A percentile compares a stretch with the other conserved stretches of the same genome.
phyloP scores from a whole-genome alignment of 2,797 vertebrate genomes.

The Hydrophis major region DNA sequence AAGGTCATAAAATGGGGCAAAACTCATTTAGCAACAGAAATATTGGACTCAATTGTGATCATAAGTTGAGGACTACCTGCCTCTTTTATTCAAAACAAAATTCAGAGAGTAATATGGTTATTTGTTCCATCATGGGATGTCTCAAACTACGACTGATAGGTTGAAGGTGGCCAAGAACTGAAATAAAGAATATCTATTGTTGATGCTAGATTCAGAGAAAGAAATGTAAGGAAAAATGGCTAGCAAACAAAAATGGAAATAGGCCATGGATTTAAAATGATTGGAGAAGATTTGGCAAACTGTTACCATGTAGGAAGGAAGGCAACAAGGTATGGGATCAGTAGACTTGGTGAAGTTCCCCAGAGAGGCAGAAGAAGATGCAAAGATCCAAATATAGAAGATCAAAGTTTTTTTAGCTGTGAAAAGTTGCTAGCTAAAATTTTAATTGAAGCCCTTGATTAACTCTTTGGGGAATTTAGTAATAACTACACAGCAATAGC shows the following conservation, averaged over 20 bases:
- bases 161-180: background rate
- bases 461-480: background rate
- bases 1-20: background rate
- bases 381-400: background rate
- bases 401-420: background rate
- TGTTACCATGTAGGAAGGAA: background rate
- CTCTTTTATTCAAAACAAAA: background rate
- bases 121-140: background rate
- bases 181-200: background rate
- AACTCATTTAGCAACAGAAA: background rate
- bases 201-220: background rate
- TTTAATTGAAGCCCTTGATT: background rate
- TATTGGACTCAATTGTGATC: background rate
- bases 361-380: background rate
- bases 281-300: background rate
- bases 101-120: background rate
- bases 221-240: background rate
- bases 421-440: background rate
- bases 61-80: background rate
- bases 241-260: background rate
- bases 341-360: background rate
- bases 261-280: background rate
- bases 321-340: background rate
- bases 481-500: background rate
- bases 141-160: background rate